Base-by-base conservation (phyloP, 1,140 invertebrate genomes). In the Magallana angulata region DNA sequence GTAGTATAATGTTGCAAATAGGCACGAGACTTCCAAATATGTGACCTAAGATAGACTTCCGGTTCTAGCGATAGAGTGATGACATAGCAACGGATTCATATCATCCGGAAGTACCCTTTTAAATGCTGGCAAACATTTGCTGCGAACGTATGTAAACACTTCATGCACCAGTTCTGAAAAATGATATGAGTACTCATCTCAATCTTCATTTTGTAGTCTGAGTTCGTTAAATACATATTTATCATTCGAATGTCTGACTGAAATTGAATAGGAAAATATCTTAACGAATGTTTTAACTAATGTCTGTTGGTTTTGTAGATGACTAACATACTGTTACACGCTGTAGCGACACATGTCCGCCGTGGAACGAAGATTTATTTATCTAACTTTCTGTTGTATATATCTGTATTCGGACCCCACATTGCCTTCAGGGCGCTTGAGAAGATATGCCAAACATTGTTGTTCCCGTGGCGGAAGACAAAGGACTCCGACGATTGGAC, bases 381-480 rank as follows among this genome's bases (percentile, higher is more conserved):
- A 76, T 76, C 36, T 76, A 30, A 76, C 24, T 30, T 76, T 76
- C 24, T 30, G 36, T 76, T 76, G 68, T 76, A 76, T 76, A 71
- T 71, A 48, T 76, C 68, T 76, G 68, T 76, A 30, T 36, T 76
- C 68, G 18, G 68, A 76, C 18, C 18, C 12, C 68, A 30, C 30
- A 76, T 30, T 24, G 18, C 18, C 5, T 24, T 24, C 24, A 12
- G 8, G 24, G 18, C 30, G 18, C 68, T 30, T 48, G 36, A 30
- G 24, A 82, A 36, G 7, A 2, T 0, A 82, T 82, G 81, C 81
- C 81, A 30, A 82, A 18, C 48, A 82, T 82, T 58, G 81, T 82
- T 8, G 81, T 82, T 57, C 81, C 81, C 12, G 48, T 82, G 16
- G 18, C 18, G 57, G 81, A 82, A 82, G 57, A 82, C 48, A 82